phyloP scores from a whole-genome alignment of 2,113 vertebrate genomes.

The Fregata magnificens region DNA sequence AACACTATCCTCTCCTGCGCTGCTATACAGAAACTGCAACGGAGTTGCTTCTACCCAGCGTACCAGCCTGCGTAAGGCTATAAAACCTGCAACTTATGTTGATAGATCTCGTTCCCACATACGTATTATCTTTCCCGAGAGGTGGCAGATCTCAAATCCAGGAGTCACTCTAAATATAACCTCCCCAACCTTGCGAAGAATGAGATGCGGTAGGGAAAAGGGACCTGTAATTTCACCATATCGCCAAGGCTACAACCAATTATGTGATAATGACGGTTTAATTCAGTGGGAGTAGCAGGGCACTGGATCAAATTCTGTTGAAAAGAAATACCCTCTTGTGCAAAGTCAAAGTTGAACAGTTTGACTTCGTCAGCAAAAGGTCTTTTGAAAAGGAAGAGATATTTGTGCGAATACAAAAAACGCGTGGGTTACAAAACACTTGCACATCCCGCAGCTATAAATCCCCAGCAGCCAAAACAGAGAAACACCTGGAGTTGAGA shows the following conservation, averaged over 20 bases:
- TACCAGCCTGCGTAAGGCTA: not conserved
- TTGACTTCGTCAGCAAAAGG: not conserved
- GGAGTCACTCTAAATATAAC: not conserved
- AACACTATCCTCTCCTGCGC: not conserved
- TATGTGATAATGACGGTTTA: not conserved
- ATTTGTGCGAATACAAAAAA: not conserved
- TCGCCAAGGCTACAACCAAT: not conserved
- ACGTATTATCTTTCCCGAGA: not conserved
- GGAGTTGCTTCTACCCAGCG: not conserved
- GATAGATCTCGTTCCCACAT: not conserved
- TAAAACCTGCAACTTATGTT: not conserved
- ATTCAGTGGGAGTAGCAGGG: not conserved
- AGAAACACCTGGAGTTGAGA: not conserved
- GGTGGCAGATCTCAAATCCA: not conserved
- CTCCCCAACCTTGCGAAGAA: not conserved
- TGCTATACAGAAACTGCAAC: not conserved
- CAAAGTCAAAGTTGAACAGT: not conserved
- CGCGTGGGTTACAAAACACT: rapidly evolving
- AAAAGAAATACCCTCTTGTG: not conserved
- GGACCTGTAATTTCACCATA: not conserved
- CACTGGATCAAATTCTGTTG: not conserved
- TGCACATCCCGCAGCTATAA: not conserved
- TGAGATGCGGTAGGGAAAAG: not conserved
- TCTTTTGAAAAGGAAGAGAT: not conserved
- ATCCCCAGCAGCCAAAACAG: not conserved